Evolutionary conservation across 1,140 invertebrate genomes (phyloP), one percentile per base, ranked within the genome.

Genomic region (Calliopsis andreniformis): DNA sequence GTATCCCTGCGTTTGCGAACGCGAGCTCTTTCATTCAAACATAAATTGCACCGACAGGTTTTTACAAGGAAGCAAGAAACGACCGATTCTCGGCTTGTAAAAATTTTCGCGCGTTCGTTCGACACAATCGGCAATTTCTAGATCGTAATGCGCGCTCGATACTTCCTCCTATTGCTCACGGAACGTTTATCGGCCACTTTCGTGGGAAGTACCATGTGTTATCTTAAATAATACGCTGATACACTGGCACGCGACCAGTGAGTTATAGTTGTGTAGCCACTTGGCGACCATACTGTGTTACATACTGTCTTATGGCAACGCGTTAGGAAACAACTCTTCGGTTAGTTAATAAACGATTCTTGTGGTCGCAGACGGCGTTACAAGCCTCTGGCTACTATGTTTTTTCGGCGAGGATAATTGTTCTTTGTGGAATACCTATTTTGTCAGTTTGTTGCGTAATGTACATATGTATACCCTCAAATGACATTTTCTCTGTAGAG

Each of bases 251-350:
- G 42, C 51, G 30, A 49, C 0, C 32, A 16, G n/a, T 28, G 28
- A 59, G 43, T 28, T 20, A 47, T 47, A 14, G 53, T 6, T 25
- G 3, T 28, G 1, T 1, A 68, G n/a, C n/a, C n/a, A n/a, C n/a
- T n/a, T n/a, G n/a, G n/a, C n/a, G n/a, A n/a, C n/a, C n/a, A n/a
- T n/a, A n/a, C n/a, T n/a, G n/a, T n/a, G n/a, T n/a, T n/a, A 20
- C 51, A 1, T 14, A 23, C 49, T 28, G 14, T 0, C 49, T 62
- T 63, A 71, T 63, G 58, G 69, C 69, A 42, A 32, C 3, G 28
- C 8, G 0, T 7, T 6, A 28, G 23, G 10, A 35, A 67, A 43
- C 23, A 1, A 68, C 18, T 35, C 2, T 20, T 39, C 55, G 28
- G 51, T 2, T 5, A 23, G 16, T n/a, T 25, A 18, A 23, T 47